Percentiles rank a stretch among this genome's conserved stretches.
phyloP scores from a whole-genome alignment of 2,888 invertebrate genomes.

The Toxonevra muliebris region DNA sequence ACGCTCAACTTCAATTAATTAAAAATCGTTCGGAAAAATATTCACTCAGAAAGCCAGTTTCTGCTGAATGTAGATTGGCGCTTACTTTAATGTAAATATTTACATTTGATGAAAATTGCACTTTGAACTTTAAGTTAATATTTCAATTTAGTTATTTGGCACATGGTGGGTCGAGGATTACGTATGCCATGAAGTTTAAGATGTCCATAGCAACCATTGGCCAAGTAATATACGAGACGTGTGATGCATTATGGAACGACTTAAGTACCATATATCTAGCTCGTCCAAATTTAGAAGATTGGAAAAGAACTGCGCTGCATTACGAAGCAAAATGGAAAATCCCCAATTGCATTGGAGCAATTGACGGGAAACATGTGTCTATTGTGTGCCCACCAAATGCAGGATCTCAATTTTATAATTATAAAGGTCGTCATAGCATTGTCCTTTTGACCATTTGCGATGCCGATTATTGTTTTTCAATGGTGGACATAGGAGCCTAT shows the following conservation, averaged over 20 bases:
- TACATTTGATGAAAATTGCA: neutral
- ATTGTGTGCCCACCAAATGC: conserved; percentile 30
- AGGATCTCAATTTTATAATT: conserved; percentile 32
- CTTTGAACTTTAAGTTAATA: neutral
- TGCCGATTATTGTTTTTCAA: conserved; percentile 31
- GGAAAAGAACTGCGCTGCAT: conserved; percentile 21
- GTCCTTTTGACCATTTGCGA: conserved; percentile 18
- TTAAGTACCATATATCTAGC: conserved; percentile 14
- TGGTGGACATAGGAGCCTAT: conserved; percentile 25
- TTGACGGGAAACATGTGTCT: conserved; percentile 35
- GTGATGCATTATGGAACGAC: conserved; percentile 16
- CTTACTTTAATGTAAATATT: conserved; percentile 12
- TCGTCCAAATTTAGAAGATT: conserved; percentile 17
- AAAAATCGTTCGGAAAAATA: conserved; percentile 1
- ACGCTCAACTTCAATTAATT: conserved; percentile 4
- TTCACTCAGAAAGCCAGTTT: conserved; percentile 16
- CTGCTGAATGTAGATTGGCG: conserved; percentile 20
- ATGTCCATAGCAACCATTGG: conserved; percentile 7
- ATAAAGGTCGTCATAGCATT: conserved; percentile 27
- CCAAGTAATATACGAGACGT: conserved; percentile 17
- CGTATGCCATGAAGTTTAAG: conserved; percentile 8
- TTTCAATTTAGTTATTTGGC: conserved; percentile 14
- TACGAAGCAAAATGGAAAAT: conserved; percentile 32
- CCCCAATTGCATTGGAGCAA: conserved; percentile 36
- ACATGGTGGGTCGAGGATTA: conserved; percentile 11